A percentile compares a stretch with the other conserved stretches of the same genome.
Conservation (phyloP, 2,113 vertebrate species). For the Ochotona curzoniae region DNA sequence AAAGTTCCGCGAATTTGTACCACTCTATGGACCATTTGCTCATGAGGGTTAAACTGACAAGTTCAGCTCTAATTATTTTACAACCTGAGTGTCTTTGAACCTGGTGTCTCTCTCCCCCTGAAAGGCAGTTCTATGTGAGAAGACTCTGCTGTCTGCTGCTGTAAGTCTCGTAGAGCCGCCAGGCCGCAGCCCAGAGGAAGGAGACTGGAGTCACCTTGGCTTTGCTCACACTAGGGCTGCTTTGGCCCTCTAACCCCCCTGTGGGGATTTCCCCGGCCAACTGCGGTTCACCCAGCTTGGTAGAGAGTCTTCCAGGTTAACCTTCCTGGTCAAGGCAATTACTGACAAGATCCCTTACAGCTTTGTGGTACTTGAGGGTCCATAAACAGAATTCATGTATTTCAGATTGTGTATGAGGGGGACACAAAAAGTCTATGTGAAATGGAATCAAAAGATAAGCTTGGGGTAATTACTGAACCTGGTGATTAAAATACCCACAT, state of each 20-base stretch:
- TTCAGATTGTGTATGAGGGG: background rate
- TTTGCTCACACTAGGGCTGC: accelerated
- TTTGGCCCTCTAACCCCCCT: background rate
- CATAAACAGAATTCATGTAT: background rate
- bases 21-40: background rate
- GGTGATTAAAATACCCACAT: no score
- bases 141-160: background rate
- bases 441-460: no score
- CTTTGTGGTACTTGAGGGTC: background rate
- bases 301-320: background rate
- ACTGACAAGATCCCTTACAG: background rate
- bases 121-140: background rate
- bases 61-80: background rate
- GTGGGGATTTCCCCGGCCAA: background rate
- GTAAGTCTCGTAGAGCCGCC: background rate
- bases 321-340: background rate
- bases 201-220: background rate
- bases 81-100: background rate
- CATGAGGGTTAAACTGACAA: background rate
- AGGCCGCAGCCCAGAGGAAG: background rate
- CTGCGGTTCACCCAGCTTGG: background rate
- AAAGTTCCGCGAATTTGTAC: background rate
- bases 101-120: background rate
- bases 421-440: no score
- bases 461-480: no score